Conservation (phyloP, 2,888 invertebrate species). For the Phortica magna region DNA sequence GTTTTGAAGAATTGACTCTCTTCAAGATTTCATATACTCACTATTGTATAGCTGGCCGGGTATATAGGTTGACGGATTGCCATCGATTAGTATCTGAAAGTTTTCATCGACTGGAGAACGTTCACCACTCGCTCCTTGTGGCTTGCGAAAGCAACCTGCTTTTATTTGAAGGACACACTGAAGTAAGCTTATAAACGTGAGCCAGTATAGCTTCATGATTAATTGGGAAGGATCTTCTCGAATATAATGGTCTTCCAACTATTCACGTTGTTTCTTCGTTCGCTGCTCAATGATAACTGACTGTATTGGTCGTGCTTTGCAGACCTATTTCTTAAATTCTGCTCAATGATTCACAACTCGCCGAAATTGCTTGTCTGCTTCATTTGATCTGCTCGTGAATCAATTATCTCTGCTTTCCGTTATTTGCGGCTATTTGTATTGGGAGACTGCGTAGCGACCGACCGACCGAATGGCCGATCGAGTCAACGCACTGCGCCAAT, state of each 20-base stretch:
- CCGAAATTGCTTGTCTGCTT: conserved; percentile 45
- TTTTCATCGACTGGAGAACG: conserved; percentile 82
- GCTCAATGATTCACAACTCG: conserved; percentile 28
- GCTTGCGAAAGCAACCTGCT: conserved; percentile 78
- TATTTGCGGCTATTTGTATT: conserved; percentile 8
- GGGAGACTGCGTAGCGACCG: conserved; percentile 42
- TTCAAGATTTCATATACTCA: conserved; percentile 65
- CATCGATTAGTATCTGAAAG: conserved; percentile 84
- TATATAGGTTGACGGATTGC: conserved; percentile 83
- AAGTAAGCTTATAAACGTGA: neutral
- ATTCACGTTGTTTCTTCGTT: conserved; percentile 3
- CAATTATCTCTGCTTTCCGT: conserved; percentile 51
- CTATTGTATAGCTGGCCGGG: conserved; percentile 86
- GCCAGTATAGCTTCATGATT: neutral
- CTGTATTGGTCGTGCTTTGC: conserved; percentile 29
- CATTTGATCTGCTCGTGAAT: conserved; percentile 12
- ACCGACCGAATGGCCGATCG: conserved; percentile 17
- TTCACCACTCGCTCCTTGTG: conserved; percentile 78
- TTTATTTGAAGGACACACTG: conserved; percentile 20
- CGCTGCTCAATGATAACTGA: conserved; percentile 53
- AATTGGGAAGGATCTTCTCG: neutral
- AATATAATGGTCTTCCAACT: neutral
- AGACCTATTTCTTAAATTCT: conserved; percentile 2
- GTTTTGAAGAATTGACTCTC: no score
- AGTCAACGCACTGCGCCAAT: conserved; percentile 16